Evolutionary conservation across 2,797 vertebrate species (phyloP), one percentile per base, ranked within the genome.

Genomic region (Crocidura indochinensis): DNA sequence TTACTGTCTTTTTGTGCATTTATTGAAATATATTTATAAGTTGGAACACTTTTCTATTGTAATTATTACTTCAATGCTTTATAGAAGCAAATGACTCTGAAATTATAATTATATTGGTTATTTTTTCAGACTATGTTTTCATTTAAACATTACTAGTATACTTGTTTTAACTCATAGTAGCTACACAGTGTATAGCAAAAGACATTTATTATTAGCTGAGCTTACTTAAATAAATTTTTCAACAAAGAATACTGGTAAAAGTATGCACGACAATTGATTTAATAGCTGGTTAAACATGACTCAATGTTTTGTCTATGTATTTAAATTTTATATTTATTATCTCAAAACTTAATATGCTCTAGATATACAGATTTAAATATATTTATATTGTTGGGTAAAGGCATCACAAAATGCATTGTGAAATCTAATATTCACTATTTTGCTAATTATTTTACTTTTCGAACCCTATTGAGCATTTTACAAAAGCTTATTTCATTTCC

Each of bases 171-270:
- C 84, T 88, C 81, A 44, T 60, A 68, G 17, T 49, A 92, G 68
- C 29, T 69, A 84, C 88, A 9, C 1, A 47, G 2, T 46, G 17
- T 77, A 27, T 64, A 11, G 3, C 56, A 76, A 95, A 84, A 62
- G 9, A 38, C 38, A 84, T 26, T 86, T 38, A 64, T 86, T 27
- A 78, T 77, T 62, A 87, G 29, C 60, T 15, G 1, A 0, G 20
- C 49, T 86, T 94, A 9, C 82, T 92, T 84, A 51, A 94, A 95
- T 20, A 60, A 87, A 53, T 77, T 91, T 88, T 88, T 84, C 77
- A 26, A 77, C 83, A 64, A 74, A 83, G 88, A 87, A 71, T 56
- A 82, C 84, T 44, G 71, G 31, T 6, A 72, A 85, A 90, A 84
- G 6, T 19, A 51, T 44, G 19, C 17, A 53, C 72, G 53, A 60